Conservation (phyloP, 2,797 vertebrate species). For the Kryptopterus vitreolus region DNA sequence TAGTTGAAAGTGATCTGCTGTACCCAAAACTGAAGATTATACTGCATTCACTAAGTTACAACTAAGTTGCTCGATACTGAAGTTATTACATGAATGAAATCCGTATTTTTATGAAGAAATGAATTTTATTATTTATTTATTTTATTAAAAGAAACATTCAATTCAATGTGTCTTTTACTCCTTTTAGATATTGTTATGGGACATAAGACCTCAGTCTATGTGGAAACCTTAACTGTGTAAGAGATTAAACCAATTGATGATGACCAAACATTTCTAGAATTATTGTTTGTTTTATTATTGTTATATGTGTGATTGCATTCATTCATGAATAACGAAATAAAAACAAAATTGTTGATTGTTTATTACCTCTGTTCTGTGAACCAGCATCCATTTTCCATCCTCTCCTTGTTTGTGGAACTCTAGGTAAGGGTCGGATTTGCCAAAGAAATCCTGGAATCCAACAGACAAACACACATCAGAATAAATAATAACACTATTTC, state of each 20-base stretch:
- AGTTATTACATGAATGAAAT: too few relatives aligned
- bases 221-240: neutral
- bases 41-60: neutral
- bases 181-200: neutral
- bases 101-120: neutral
- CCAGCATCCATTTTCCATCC: constrained; percentile 96
- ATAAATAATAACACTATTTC: constrained; percentile 15
- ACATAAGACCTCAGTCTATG: neutral
- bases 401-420: constrained; percentile 95
- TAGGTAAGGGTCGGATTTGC: constrained; percentile 96
- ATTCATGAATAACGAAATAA: neutral
- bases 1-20: neutral
- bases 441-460: constrained; percentile 88
- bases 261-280: too few relatives aligned
- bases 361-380: constrained; percentile 83
- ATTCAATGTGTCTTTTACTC: neutral
- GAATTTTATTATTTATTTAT: too few relatives aligned
- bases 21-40: neutral
- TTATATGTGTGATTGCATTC: too few relatives aligned
- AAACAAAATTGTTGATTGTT: neutral
- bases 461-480: constrained; percentile 18
- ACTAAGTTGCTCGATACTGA: too few relatives aligned
- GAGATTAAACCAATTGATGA: too few relatives aligned
- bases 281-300: too few relatives aligned
- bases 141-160: too few relatives aligned